These are phyloP conservation scores for Mola mola DNA, from an alignment of 2,113 vertebrate genomes.

Conservation along the genomic window DNA sequence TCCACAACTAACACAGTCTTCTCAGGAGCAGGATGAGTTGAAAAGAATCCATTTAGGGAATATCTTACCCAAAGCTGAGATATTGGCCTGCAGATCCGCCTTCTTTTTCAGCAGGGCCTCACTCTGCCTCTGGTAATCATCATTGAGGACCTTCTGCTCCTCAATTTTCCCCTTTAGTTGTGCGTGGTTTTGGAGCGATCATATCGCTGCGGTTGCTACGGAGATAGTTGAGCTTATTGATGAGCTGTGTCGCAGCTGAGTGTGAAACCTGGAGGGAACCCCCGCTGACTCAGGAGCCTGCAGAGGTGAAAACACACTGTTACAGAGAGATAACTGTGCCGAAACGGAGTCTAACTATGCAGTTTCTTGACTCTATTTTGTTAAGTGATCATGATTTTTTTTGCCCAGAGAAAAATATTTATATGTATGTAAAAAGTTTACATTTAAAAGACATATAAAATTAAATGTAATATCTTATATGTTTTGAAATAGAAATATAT, in stretches of 20 bases:
- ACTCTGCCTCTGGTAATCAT: conserved; percentile 30
- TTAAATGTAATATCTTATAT: too few species aligned
- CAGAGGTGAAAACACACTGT: background rate
- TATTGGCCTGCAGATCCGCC: conserved; percentile 24
- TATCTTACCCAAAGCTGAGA: conserved; percentile 37
- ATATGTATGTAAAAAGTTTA: too few species aligned
- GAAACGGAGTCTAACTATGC: background rate
- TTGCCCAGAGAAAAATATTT: too few species aligned
- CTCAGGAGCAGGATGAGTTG: conserved; percentile 63
- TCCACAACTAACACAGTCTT: conserved; percentile 39
- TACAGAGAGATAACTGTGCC: too few species aligned
- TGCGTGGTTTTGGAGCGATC: background rate
- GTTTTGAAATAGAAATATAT: too few species aligned
- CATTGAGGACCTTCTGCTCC: conserved; percentile 15
- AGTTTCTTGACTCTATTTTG: too few species aligned
- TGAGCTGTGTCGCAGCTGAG: conserved; percentile 15
- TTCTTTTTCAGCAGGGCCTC: conserved; percentile 39
- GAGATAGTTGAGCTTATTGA: conserved; percentile 41
- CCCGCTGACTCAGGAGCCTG: conserved; percentile 40
- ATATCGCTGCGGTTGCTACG: conserved; percentile 43
- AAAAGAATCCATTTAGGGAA: conserved; percentile 30
- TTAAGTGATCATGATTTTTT: too few species aligned
- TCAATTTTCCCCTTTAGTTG: conserved; percentile 30
- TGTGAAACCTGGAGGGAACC: background rate
- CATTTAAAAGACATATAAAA: too few species aligned